These are phyloP conservation scores for Holothuria glaberrima DNA, from an alignment of 35 echinoderm and acorn worm genomes.

Conservation along the genomic window DNA sequence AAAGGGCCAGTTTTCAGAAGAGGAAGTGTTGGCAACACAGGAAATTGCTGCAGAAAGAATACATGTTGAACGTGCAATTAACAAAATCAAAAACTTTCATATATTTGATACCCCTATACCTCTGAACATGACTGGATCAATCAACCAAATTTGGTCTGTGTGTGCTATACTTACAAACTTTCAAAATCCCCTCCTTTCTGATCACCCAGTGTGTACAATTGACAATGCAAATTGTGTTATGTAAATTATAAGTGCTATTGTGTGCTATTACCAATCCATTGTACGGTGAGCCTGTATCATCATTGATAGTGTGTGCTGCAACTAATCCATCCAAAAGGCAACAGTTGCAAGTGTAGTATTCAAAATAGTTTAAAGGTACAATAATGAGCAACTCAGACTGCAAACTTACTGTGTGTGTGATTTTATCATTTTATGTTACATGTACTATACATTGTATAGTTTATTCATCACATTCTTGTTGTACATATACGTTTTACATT, in stretches of 20 bases:
- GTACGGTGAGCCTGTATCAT: too few species aligned
- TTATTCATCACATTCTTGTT: background rate
- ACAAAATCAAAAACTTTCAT: conserved; percentile 10
- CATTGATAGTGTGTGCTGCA: too few species aligned
- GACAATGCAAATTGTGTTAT: too few species aligned
- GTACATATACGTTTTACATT: background rate
- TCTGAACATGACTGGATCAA: conserved; percentile 5
- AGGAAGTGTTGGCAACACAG: conserved; percentile 5
- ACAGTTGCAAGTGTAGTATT: too few species aligned
- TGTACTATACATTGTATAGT: too few species aligned
- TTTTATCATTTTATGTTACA: background rate
- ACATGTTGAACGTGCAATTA: background rate
- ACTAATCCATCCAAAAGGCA: too few species aligned
- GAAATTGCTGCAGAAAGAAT: conserved; percentile 30
- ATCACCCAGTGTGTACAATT: too few species aligned
- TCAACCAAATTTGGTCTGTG: conserved; percentile 3
- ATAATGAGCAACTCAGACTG: background rate
- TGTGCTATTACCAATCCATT: too few species aligned
- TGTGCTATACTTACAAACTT: too few species aligned
- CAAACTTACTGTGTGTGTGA: background rate
- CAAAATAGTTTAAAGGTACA: background rate
- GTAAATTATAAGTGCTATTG: too few species aligned
- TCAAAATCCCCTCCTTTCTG: conserved; percentile 25
- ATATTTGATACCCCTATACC: conserved; percentile 1
- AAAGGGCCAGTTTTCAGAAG: conserved; percentile 25